phyloP scores from a whole-genome alignment of 2,888 invertebrate species.

The Eupeodes luniger region DNA sequence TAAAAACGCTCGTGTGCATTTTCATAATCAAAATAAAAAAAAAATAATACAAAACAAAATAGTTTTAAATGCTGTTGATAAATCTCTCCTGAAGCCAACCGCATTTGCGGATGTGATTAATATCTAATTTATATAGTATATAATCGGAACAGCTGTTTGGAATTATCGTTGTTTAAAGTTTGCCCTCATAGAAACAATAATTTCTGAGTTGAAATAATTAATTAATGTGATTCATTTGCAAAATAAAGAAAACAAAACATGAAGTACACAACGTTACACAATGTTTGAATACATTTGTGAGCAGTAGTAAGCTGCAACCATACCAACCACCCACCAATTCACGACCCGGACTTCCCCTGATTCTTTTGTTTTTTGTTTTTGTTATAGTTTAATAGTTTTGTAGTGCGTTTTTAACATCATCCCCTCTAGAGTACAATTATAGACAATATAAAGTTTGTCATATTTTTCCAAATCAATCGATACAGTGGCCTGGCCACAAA shows the following conservation, averaged over 20 bases:
- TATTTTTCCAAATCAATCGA: slow-evolving; percentile 44
- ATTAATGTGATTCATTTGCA: slow-evolving; percentile 15
- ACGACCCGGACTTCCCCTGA: neutral
- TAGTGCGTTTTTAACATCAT: slow-evolving; percentile 23
- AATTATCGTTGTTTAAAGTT: neutral
- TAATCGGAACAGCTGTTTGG: slow-evolving; percentile 63
- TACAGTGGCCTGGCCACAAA: slow-evolving; percentile 31
- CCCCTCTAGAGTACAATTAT: neutral
- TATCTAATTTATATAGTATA: slow-evolving; percentile 15
- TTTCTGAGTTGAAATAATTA: slow-evolving; percentile 6
- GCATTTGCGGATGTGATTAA: slow-evolving; percentile 58
- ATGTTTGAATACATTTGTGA: slow-evolving; percentile 30
- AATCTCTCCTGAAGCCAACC: slow-evolving; percentile 16
- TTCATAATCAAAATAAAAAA: slow-evolving; percentile 28
- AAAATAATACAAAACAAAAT: slow-evolving; percentile 10
- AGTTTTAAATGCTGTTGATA: neutral
- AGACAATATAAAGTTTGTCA: slow-evolving; percentile 29
- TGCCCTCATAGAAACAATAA: neutral
- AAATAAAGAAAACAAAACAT: slow-evolving; percentile 15
- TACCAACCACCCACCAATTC: neutral
- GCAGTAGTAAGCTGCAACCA: slow-evolving; percentile 28
- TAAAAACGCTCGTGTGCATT: slow-evolving; percentile 63
- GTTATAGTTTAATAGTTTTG: neutral
- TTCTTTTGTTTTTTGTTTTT: neutral
- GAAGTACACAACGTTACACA: slow-evolving; percentile 49